Evolutionary conservation across 2,888 invertebrate genomes (phyloP).

Genomic region (Cecidostiba fungosa): DNA sequence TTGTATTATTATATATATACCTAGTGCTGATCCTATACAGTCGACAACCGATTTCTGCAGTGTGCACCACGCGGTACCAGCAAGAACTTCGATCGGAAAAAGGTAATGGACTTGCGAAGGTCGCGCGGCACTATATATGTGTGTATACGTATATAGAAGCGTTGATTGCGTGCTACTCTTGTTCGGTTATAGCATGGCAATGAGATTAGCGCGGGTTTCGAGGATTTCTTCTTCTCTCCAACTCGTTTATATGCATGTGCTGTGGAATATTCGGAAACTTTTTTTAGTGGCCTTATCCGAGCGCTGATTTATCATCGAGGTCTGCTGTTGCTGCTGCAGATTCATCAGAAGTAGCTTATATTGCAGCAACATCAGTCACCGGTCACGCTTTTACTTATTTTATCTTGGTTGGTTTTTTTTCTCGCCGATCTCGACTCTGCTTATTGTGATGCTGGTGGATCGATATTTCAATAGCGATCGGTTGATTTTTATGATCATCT

Average conservation of each 20-base stretch:
- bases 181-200: conserved; percentile 22
- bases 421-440: not conserved
- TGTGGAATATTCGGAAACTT: not conserved
- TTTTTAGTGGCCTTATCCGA: not conserved
- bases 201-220: conserved; percentile 6
- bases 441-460: not conserved
- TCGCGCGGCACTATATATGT: not conserved
- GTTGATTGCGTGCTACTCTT: not conserved
- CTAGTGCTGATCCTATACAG: not conserved
- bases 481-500: not conserved
- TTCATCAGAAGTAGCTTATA: not conserved
- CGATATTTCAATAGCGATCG: not conserved
- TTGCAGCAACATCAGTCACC: not conserved
- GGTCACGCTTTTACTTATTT: no score
- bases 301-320: not conserved
- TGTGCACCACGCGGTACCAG: no score
- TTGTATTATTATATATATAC: no score
- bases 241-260: not conserved
- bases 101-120: conserved; percentile 37
- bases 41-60: not conserved
- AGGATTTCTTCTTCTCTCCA: conserved; percentile 8
- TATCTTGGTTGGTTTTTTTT: no score
- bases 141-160: not conserved
- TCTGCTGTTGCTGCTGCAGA: not conserved
- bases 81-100: not conserved